phyloP scores from a whole-genome alignment of 2,113 vertebrate species.

The Desmodus rotundus region DNA sequence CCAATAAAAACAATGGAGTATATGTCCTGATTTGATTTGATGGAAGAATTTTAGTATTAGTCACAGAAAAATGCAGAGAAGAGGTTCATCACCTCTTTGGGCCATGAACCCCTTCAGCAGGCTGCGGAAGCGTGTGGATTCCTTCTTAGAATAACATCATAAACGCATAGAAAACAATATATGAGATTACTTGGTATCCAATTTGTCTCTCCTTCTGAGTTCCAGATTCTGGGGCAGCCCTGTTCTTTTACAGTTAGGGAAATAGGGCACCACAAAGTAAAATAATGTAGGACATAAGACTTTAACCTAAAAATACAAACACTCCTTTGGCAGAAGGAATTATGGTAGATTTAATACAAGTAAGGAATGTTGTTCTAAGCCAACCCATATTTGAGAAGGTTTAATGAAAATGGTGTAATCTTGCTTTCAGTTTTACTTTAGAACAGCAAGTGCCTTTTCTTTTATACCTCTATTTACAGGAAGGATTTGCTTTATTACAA shows the following conservation, averaged over 20 bases:
- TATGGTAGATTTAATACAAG: conserved; percentile 38
- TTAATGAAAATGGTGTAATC: conserved; percentile 58
- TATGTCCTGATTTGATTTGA: not conserved
- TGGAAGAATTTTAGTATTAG: not conserved
- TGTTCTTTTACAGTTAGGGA: not conserved
- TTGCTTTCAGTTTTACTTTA: conserved; percentile 52
- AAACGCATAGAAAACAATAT: not conserved
- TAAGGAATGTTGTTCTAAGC: conserved; percentile 46
- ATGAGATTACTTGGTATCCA: not conserved
- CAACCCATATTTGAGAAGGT: conserved; percentile 55
- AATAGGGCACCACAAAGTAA: not conserved
- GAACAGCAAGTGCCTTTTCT: conserved; percentile 43
- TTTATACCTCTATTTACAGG: conserved; percentile 41
- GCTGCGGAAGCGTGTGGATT: not conserved
- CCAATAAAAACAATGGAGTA: not conserved
- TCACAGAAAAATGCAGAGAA: not conserved
- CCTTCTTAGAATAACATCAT: not conserved
- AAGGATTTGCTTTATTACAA: conserved; percentile 47
- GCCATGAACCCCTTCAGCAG: not conserved
- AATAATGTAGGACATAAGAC: not conserved
- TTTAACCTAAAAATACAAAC: conserved; percentile 55
- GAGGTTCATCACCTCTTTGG: not conserved
- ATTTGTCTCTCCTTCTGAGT: not conserved
- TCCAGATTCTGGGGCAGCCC: not conserved
- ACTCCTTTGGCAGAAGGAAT: conserved; percentile 42